Evolutionary conservation across 2,797 vertebrate genomes (phyloP).

Genomic region (Margarornis squamiger): DNA sequence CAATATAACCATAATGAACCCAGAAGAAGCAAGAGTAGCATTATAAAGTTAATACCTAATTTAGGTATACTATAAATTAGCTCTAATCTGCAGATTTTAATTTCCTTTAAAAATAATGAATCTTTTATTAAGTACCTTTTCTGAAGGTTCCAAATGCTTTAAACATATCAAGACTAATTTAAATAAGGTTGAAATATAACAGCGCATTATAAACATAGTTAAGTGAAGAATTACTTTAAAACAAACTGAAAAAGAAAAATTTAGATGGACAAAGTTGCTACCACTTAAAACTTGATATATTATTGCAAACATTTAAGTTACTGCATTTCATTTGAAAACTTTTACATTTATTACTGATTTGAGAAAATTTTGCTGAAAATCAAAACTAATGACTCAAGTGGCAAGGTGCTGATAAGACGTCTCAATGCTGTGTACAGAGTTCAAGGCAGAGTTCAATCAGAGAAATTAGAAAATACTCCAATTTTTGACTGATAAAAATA

Average conservation of each 20-base stretch:
- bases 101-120: not conserved
- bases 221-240: not conserved
- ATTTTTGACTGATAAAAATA: not conserved
- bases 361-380: not conserved
- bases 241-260: not conserved
- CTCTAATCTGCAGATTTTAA: not conserved
- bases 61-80: not conserved
- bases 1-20: not conserved
- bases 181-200: not conserved
- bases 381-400: not conserved
- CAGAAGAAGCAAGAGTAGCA: not conserved
- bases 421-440: not conserved
- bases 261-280: not conserved
- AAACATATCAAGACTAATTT: not conserved
- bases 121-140: not conserved
- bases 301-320: not conserved
- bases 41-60: not conserved
- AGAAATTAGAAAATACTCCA: not conserved
- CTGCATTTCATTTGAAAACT: not conserved
- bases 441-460: not conserved
- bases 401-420: not conserved
- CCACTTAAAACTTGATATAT: not conserved
- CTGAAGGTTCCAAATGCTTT: not conserved
- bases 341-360: not conserved
- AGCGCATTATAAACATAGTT: not conserved